Evolutionary conservation across 2,888 invertebrate genomes (phyloP).

Genomic region (Eupithecia subfuscata): DNA sequence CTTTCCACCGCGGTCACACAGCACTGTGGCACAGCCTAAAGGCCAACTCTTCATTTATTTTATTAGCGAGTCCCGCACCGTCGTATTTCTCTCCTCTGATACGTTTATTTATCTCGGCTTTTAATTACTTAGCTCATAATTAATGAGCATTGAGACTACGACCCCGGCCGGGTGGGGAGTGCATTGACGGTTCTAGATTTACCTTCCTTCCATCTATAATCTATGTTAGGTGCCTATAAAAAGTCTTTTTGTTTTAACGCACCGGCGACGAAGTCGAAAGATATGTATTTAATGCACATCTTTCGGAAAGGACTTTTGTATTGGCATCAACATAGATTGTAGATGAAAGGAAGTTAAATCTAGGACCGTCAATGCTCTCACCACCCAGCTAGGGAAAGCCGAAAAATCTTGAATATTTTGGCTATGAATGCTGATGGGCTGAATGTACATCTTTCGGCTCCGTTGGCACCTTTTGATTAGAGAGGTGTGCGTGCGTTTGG

Average conservation of each 20-base stretch:
- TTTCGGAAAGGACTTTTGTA: no score
- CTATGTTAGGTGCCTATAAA: neutral
- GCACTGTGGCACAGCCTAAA: slow-evolving; percentile 27
- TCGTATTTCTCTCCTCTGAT: slow-evolving; percentile 75
- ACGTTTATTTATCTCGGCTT: slow-evolving; percentile 68
- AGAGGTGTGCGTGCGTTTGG: no score
- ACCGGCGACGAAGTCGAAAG: neutral
- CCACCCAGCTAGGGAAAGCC: no score
- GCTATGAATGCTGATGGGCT: no score
- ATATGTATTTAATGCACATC: neutral
- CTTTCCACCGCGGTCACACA: slow-evolving; percentile 23
- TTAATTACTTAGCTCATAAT: slow-evolving; percentile 73
- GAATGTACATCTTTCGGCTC: no score
- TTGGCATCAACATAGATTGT: no score
- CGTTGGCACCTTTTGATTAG: no score
- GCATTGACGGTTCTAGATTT: slow-evolving; percentile 16
- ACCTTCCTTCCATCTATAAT: neutral
- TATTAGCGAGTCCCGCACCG: slow-evolving; percentile 72
- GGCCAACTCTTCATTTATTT: slow-evolving; percentile 74
- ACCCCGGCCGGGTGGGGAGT: slow-evolving; percentile 53
- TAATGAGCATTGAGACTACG: slow-evolving; percentile 63
- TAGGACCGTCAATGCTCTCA: no score
- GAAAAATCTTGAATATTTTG: no score
- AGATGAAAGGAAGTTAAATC: no score
- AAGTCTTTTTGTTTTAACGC: neutral